These are phyloP conservation scores for Lepidurus packardi DNA, from an alignment of 1,140 invertebrate species.

Conservation along the genomic window DNA sequence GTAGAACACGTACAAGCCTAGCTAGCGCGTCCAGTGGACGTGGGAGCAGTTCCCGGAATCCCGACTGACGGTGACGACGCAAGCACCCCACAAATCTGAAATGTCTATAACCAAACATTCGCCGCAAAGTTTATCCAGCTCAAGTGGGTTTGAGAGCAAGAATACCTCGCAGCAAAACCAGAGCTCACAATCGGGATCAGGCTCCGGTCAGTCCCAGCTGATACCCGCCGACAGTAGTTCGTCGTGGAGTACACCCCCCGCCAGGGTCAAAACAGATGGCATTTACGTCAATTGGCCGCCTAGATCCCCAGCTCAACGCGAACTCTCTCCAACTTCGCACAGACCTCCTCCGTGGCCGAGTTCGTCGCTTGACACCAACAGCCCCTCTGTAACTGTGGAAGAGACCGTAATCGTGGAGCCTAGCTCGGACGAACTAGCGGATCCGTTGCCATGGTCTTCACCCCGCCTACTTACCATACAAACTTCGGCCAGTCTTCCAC, in stretches of 20 bases:
- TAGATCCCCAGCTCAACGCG: conserved; percentile 44
- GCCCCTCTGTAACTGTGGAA: conserved; percentile 42
- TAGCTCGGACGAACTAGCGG: conserved; percentile 52
- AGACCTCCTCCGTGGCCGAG: conserved; percentile 44
- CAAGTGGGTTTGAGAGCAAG: conserved; percentile 82
- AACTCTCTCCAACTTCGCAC: conserved; percentile 41
- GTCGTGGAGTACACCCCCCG: conserved; percentile 60
- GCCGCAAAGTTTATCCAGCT: conserved; percentile 75
- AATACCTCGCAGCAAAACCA: conserved; percentile 79
- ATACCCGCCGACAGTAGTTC: conserved; percentile 55
- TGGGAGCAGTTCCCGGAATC: conserved; percentile 35
- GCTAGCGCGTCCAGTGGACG: conserved; percentile 41
- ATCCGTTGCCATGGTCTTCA: conserved; percentile 41
- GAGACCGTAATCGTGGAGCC: background rate
- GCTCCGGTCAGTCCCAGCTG: conserved; percentile 38
- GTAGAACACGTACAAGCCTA: conserved; percentile 44
- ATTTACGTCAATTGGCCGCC: conserved; percentile 48
- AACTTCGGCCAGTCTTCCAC: conserved; percentile 37
- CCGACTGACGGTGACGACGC: conserved; percentile 42
- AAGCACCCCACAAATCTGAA: conserved; percentile 30
- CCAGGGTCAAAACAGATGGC: conserved; percentile 37
- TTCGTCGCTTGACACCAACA: conserved; percentile 43
- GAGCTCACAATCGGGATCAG: conserved; percentile 49
- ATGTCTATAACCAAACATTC: conserved; percentile 57
- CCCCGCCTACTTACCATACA: conserved; percentile 34